Evolutionary conservation across 2,113 vertebrate genomes (phyloP).

Genomic region (Dasypus novemcinctus): DNA sequence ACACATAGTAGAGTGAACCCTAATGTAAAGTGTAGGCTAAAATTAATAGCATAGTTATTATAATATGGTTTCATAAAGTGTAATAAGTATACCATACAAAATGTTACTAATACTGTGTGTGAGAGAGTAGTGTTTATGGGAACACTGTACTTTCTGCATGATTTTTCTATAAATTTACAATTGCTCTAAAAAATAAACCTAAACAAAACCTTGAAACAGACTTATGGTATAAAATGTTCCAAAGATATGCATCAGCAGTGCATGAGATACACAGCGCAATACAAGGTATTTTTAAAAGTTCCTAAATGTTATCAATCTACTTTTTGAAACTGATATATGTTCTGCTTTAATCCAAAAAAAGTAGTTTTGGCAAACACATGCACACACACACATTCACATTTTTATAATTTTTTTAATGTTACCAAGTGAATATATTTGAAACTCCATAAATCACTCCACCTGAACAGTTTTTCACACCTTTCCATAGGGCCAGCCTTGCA

Average conservation of each 20-base stretch:
- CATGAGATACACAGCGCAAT: not conserved
- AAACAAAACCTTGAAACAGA: not conserved
- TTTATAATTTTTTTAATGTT: not conserved
- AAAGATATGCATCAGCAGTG: not conserved
- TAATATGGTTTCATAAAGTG: no score
- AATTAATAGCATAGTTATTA: no score
- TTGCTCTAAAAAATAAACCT: no score
- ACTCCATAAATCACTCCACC: not conserved
- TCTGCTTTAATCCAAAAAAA: constrained; percentile 7
- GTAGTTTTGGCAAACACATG: not conserved
- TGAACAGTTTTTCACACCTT: not conserved
- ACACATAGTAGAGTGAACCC: no score
- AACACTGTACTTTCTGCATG: no score
- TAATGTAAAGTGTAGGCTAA: no score
- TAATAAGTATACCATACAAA: no score
- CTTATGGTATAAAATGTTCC: not conserved
- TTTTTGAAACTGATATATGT: not conserved
- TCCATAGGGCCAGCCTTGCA: not conserved
- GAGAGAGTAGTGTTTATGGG: no score
- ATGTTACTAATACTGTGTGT: no score
- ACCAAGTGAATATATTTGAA: not conserved
- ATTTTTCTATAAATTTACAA: no score
- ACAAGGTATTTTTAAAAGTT: not conserved
- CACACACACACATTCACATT: not conserved
- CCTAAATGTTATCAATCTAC: not conserved